Evolutionary conservation across 2,888 invertebrate species (phyloP).

Genomic region (Gerris lacustris): DNA sequence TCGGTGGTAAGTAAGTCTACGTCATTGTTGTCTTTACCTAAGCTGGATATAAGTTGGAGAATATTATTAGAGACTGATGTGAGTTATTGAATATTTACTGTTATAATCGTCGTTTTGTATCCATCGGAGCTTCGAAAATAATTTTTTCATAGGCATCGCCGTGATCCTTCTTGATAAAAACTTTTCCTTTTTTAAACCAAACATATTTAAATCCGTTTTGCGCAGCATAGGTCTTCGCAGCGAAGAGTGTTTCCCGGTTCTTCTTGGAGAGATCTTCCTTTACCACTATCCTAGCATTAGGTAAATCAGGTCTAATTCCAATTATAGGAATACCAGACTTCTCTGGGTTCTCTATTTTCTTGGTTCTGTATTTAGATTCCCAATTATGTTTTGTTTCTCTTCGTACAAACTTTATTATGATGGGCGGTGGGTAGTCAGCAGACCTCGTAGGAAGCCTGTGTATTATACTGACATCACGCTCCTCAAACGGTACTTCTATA

Average conservation of each 20-base stretch:
- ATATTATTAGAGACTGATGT: background rate
- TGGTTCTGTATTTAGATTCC: background rate
- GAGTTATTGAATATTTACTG: background rate
- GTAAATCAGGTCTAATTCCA: background rate
- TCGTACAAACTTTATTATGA: background rate
- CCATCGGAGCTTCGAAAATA: background rate
- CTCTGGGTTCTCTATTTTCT: background rate
- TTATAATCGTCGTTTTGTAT: background rate
- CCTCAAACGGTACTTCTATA: background rate
- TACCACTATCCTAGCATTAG: background rate
- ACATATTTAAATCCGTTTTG: background rate
- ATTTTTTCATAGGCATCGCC: background rate
- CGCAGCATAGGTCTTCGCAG: background rate
- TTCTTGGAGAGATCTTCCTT: background rate
- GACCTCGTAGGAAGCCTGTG: background rate
- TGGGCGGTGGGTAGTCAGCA: background rate
- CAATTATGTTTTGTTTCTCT: background rate
- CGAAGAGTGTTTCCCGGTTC: background rate
- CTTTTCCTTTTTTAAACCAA: background rate
- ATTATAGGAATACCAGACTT: background rate
- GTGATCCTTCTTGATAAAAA: background rate
- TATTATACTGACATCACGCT: background rate
- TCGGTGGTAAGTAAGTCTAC: background rate
- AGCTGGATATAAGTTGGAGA: background rate
- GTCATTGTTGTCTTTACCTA: background rate